Base-by-base conservation (phyloP, 1,140 invertebrate species). In the Bicyclus anynana region DNA sequence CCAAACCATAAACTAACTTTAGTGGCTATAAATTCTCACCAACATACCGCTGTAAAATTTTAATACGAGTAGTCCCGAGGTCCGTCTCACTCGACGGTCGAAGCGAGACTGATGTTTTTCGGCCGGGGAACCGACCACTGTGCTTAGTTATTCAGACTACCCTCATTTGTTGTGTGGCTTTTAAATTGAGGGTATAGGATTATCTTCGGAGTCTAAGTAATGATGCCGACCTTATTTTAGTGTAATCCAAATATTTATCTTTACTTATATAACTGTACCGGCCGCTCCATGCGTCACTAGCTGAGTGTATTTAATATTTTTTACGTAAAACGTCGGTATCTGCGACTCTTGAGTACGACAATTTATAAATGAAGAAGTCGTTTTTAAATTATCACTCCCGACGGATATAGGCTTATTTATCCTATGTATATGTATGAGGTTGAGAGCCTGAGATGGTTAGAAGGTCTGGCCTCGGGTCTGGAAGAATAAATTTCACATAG, bases 81-180 rank as follows among this genome's bases (percentile, higher is more conserved):
- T 68, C 71, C 65, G 58, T 57, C 59, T 49, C 23, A 50, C 46
- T 57, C 62, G 61, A 63, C 63, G 65, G 65, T 75, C 72, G 67
- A 68, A 61, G 65, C 51, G 27, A 61, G 54, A 71, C 55, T 70
- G 65, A 74, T 74, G 63, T 52, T 58, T 69, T 74, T 61, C 54
- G 74, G 72, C 42, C 59, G 52, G 37, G 49, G 33, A 42, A 59
- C 55, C 26, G 74, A 84, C 79, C 80, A 55, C 74, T 52, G 58
- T 66, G 73, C 71, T 86, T 81, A 82, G 65, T 86, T 86, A 84
- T 74, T 62, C 57, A 37, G 64, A 67, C 59, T 81, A 86, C 83
- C 83, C 73, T 80, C 80, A 86, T 86, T 84, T 81, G 69, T 84
- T 74, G 54, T 46, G 63, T 65, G 67, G 63, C 62, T 83, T 81